Base-by-base conservation (phyloP, 2,113 vertebrate genomes). In the Recurvirostra avosetta region DNA sequence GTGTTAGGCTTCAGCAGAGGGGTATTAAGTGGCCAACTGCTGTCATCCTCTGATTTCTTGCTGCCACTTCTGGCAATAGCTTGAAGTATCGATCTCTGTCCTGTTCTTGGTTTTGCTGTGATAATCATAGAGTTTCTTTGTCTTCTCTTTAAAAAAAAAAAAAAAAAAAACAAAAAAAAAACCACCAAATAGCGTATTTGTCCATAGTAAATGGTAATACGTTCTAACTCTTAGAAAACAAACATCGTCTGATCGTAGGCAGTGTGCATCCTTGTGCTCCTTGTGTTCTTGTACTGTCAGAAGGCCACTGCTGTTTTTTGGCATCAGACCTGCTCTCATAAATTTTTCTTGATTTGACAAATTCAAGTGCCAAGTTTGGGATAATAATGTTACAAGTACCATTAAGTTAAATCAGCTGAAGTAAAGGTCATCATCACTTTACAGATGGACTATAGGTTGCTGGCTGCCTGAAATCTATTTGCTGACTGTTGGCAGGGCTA, bases 391-490 rank as follows among this genome's bases (percentile, higher is more conserved):
- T 93, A 15, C 17, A 59, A 14, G 30, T 65, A 52, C 52, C 17
- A 29, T 74, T 74, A 45, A 58, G 22, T 65, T 92, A 82, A 67
- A 45, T 74, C 40, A 38, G 21, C 40, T 83, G 49, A 61, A 65
- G 47, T 83, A 43, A 81, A 70, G 50, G 34, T 73, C 11, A 1
- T 70, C 27, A 4, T 29, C 36, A 6, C 45, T 49, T 58, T 34
- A n/a, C 21, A 49, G 41, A 25, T 67, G 56, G 38, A 78, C 30
- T 32, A 32, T 29, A 18, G 20, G 23, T 61, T 87, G 25, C 23
- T 0, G 0, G n/a, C 50, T 61, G 16, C 43, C 22, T 61, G 38
- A 14, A 38, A 53, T 53, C 43, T 34, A 0, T 63, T 63, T 1
- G 3, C 49, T 73, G 22, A 21, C 49, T 70, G 16, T 66, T 84